Percentiles rank a stretch among this genome's conserved stretches.
Evolutionary conservation across 2,888 invertebrate species (phyloP).

Genomic region (Cerceris rybyensis): DNA sequence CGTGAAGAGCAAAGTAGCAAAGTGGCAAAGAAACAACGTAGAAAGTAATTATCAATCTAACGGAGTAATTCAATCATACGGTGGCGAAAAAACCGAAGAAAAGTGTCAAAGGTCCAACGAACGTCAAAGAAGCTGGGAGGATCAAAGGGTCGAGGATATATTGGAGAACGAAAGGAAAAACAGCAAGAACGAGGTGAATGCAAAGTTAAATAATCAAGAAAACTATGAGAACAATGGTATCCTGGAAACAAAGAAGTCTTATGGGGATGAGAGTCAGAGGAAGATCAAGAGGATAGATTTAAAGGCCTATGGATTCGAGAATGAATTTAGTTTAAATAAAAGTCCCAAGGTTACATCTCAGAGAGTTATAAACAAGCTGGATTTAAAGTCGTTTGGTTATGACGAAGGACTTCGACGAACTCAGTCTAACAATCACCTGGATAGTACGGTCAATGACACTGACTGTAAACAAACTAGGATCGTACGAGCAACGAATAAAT

Average conservation of each 20-base stretch:
- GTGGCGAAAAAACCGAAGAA: conserved; percentile 25
- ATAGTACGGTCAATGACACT: conserved; percentile 47
- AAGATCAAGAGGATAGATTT: conserved; percentile 73
- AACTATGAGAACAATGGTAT: conserved; percentile 45
- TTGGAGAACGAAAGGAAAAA: conserved; percentile 70
- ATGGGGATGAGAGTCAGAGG: conserved; percentile 58
- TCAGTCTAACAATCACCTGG: conserved; percentile 73
- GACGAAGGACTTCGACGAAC: conserved; percentile 73
- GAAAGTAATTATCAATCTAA: conserved; percentile 40
- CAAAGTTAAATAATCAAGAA: conserved; percentile 74
- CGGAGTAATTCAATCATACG: conserved; percentile 6
- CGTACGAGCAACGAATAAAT: conserved; percentile 61
- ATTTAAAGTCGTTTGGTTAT: conserved; percentile 74
- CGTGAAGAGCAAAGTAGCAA: conserved; percentile 52
- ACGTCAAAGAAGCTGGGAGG: conserved; percentile 43
- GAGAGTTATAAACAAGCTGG: conserved; percentile 73
- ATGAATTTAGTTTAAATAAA: conserved; percentile 63
- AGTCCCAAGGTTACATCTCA: conserved; percentile 50
- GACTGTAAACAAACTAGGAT: conserved; percentile 56
- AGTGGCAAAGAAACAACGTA: conserved; percentile 63
- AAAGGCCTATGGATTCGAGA: conserved; percentile 76
- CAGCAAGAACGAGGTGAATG: conserved; percentile 74
- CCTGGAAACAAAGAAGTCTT: conserved; percentile 53
- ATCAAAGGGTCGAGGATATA: conserved; percentile 60
- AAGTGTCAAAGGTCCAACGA: conserved; percentile 39